Evolutionary conservation across 2,888 invertebrate species (phyloP), one percentile per base, ranked within the genome.

Genomic region (Pilophorus perplexus): DNA sequence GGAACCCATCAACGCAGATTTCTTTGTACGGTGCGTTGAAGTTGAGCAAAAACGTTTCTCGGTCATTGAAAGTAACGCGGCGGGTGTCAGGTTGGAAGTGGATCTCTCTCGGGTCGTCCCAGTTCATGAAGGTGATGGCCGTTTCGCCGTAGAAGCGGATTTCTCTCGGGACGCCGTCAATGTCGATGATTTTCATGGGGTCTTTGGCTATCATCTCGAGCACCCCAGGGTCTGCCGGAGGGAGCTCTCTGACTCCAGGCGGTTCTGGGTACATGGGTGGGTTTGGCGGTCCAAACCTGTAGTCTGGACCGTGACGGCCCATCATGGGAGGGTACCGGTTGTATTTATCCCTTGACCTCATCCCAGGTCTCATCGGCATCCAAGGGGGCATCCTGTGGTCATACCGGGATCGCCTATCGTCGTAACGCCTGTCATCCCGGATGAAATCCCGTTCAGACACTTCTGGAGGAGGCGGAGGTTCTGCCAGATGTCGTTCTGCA

Each of bases 91-190:
- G 85, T 73, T 90, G 85, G 76, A 93, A 93, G 20, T 85, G 85
- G 59, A 93, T 88, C 76, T 93, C 91, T 65, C 90, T 81, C 0
- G 93, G 92, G 75, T 91, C 91, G 72, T 90, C 88, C 83, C 89
- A 88, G 66, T 87, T 88, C 79, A 93, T 83, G 75, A 95, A 87
- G 1, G 91, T 87, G 27, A 94, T 83, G 0, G 90, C 92, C 1
- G 85, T 87, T 69, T 90, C 87, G 18, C 89, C 91, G 74, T 95
- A 93, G 74, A 90, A 92, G 18, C 93, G 80, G 48, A 93, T 89
- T 75, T 91, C 91, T 71, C 90, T 82, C 0, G 88, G 85, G 16
- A 86, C 79, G 0, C 87, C 87, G 75, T 93, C 93, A 46, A 95
- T 91, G 67, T 85, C 86, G 33, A 93, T 90, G 3, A 87, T 86